Conservation (phyloP, 2,113 vertebrate genomes). For the Toxotes chatareus region DNA sequence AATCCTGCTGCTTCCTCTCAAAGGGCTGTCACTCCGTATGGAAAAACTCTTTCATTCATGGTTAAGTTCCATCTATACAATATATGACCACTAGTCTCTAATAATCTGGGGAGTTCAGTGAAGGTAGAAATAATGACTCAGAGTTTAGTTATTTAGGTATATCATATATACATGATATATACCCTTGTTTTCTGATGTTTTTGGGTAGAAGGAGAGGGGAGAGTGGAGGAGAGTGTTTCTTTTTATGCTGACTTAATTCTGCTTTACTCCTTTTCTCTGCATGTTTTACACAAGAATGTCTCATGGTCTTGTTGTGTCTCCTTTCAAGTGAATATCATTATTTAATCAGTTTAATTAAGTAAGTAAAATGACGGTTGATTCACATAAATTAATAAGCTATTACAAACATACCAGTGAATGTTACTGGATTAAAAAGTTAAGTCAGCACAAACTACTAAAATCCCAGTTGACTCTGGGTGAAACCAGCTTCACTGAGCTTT, state of each 20-base stretch:
- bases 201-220: too few species aligned
- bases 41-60: constrained; percentile 41
- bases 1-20: constrained; percentile 40
- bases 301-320: not conserved
- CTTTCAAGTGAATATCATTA: not conserved
- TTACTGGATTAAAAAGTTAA: not conserved
- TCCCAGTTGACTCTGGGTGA: not conserved
- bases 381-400: too few species aligned
- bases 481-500: constrained; percentile 6
- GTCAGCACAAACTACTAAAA: not conserved
- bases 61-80: constrained; percentile 1
- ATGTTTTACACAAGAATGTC: not conserved
- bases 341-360: not conserved
- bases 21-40: constrained; percentile 45
- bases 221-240: not conserved
- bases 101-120: constrained; percentile 21
- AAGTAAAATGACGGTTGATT: not conserved
- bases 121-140: constrained; percentile 25
- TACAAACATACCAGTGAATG: not conserved
- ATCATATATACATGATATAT: too few species aligned
- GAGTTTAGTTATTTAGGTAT: constrained; percentile 8
- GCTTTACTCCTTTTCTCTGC: too few species aligned
- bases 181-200: not conserved
- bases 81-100: constrained; percentile 19
- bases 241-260: too few species aligned